phyloP scores from a whole-genome alignment of 2,113 vertebrate genomes.

The Butastur rufipennis region DNA sequence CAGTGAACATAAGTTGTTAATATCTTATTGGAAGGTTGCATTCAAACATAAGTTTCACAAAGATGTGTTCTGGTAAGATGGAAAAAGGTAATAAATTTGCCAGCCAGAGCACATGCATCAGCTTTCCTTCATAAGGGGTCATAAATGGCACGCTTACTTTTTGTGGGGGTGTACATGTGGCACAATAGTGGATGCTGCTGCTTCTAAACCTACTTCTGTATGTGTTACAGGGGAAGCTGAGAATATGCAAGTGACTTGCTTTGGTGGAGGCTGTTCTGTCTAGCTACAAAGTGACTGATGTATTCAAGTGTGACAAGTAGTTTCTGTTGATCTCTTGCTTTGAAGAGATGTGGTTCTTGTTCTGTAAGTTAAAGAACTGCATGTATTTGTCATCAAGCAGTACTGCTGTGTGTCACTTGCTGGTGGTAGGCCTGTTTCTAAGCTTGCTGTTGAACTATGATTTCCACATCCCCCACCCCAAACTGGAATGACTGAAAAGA shows the following conservation, averaged over 20 bases:
- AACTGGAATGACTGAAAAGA: neutral
- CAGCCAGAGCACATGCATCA: rapidly evolving
- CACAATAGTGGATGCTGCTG: neutral
- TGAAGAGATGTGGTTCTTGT: neutral
- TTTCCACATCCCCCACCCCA: neutral
- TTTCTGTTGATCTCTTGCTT: neutral
- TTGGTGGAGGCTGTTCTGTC: neutral
- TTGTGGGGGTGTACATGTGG: rapidly evolving
- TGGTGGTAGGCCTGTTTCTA: neutral
- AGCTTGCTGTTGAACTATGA: neutral
- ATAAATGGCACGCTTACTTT: neutral
- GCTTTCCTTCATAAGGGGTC: neutral
- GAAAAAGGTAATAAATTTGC: neutral
- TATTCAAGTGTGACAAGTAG: neutral
- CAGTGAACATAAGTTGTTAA: neutral
- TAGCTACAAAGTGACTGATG: neutral
- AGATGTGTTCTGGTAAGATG: neutral
- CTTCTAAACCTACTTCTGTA: neutral
- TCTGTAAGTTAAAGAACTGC: neutral
- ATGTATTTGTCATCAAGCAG: neutral
- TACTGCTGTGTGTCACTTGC: neutral
- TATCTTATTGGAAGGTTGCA: neutral
- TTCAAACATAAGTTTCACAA: neutral
- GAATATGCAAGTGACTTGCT: rapidly evolving
- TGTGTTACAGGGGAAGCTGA: rapidly evolving